Evolutionary conservation across 2,888 invertebrate genomes (phyloP).

Genomic region (Octodonta nipae): DNA sequence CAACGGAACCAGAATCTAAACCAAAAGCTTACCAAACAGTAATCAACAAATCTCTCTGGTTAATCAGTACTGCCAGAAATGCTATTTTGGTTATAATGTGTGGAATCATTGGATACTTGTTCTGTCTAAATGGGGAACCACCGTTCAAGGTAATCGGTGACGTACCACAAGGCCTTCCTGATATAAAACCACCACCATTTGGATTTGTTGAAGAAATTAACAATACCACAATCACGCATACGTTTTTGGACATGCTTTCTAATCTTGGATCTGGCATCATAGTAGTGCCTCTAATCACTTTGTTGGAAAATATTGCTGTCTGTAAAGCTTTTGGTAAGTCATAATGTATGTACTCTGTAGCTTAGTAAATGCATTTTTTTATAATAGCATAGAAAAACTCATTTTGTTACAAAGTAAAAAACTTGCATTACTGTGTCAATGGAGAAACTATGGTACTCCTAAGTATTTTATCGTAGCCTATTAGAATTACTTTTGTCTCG

Average conservation of each 20-base stretch:
- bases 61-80: slow-evolving; percentile 68
- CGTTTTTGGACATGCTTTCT: slow-evolving; percentile 52
- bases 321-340: slow-evolving; percentile 79
- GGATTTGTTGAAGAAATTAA: slow-evolving; percentile 42
- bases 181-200: slow-evolving; percentile 52
- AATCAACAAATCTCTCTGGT: slow-evolving; percentile 57
- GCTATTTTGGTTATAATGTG: slow-evolving; percentile 69
- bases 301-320: slow-evolving; percentile 84
- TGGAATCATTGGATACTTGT: slow-evolving; percentile 55
- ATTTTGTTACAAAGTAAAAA: no score
- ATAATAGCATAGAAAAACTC: no score
- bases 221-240: slow-evolving; percentile 45
- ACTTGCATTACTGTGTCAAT: no score
- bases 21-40: slow-evolving; percentile 29
- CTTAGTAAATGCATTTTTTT: no score
- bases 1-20: slow-evolving; percentile 36
- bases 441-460: no score
- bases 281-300: slow-evolving; percentile 76
- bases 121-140: slow-evolving; percentile 39
- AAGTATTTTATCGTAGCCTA: no score
- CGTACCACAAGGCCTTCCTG: slow-evolving; percentile 65
- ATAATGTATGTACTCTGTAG: no score
- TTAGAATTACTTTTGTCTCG: no score
- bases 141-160: slow-evolving; percentile 60
- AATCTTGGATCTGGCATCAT: slow-evolving; percentile 73